Conservation (phyloP, 23 tunicate species). For the Phallusia fumigata region DNA sequence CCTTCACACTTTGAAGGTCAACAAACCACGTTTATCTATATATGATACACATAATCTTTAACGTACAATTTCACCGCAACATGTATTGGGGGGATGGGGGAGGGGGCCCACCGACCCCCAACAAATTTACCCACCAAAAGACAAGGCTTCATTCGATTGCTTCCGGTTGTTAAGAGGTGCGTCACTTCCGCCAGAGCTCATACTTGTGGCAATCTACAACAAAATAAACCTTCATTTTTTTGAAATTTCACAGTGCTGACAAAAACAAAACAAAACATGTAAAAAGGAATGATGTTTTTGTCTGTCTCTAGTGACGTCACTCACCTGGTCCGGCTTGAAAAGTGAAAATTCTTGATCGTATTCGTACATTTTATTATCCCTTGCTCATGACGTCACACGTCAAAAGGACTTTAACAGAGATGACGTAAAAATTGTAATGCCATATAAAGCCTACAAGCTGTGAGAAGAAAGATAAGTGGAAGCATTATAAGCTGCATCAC, state of each 20-base stretch:
- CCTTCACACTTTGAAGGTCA: too few relatives aligned
- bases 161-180: conserved; percentile 34
- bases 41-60: too few relatives aligned
- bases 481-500: too few relatives aligned
- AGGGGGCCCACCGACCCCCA: not conserved
- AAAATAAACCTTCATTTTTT: not conserved
- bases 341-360: conserved; percentile 46
- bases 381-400: conserved; percentile 32
- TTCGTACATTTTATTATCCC: conserved; percentile 25
- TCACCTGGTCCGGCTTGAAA: conserved; percentile 10
- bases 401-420: too few relatives aligned
- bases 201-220: not conserved
- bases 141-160: conserved; percentile 51
- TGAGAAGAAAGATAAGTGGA: too few relatives aligned
- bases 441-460: too few relatives aligned
- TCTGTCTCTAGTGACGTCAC: not conserved
- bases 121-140: conserved; percentile 29
- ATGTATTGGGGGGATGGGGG: too few relatives aligned
- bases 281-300: too few relatives aligned
- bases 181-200: conserved; percentile 35
- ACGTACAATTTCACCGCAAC: too few relatives aligned
- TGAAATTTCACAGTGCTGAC: too few relatives aligned
- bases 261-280: too few relatives aligned
- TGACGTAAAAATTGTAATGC: not conserved
- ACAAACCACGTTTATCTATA: too few relatives aligned